Evolutionary conservation across 2,888 invertebrate genomes (phyloP).

Genomic region (Pammene fasciana): DNA sequence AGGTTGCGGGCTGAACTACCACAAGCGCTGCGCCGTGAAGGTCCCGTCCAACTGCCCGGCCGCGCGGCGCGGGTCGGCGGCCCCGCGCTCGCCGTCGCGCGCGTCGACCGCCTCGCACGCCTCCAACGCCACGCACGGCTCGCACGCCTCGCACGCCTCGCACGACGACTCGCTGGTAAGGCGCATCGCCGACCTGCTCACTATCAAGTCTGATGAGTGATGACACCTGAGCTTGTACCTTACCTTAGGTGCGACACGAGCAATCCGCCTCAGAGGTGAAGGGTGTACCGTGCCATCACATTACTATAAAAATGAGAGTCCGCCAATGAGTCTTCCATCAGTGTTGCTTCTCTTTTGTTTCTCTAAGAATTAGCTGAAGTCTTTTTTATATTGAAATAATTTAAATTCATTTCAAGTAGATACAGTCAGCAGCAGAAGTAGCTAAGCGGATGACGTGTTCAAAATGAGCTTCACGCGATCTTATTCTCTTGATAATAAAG

Average conservation of each 20-base stretch:
- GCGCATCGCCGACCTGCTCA: constrained; percentile 85
- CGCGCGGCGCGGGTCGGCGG: constrained; percentile 60
- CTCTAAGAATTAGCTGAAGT: too few relatives aligned
- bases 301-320: neutral
- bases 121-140: constrained; percentile 75
- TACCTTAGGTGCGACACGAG: neutral
- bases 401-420: too few relatives aligned
- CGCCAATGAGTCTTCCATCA: too few relatives aligned
- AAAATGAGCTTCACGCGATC: too few relatives aligned
- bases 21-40: constrained; percentile 98
- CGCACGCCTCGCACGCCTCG: constrained; percentile 73
- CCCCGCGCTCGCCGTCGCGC: constrained; percentile 89
- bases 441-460: too few relatives aligned
- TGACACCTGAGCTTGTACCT: constrained; percentile 11
- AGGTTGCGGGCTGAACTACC: constrained; percentile 99
- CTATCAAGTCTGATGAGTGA: constrained; percentile 51
- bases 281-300: constrained; percentile 6
- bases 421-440: too few relatives aligned
- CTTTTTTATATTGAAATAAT: too few relatives aligned
- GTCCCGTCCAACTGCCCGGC: constrained; percentile 96
- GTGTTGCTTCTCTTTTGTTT: too few relatives aligned
- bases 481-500: too few relatives aligned
- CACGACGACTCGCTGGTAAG: constrained; percentile 91
- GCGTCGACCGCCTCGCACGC: constrained; percentile 84
- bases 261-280: neutral